Base-by-base conservation (phyloP, 2,113 vertebrate species). In the Brachyhypopomus occidentalis region DNA sequence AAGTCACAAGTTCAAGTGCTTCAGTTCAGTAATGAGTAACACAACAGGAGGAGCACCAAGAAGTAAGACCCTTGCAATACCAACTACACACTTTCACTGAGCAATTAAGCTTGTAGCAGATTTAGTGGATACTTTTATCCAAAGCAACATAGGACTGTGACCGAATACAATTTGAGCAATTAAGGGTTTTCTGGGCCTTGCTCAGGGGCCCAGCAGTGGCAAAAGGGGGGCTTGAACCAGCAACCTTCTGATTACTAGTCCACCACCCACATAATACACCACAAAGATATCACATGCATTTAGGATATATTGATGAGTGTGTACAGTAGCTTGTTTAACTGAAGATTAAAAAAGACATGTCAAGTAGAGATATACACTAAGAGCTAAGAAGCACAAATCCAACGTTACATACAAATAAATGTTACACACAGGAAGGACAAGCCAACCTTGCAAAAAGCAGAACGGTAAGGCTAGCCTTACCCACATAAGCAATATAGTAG, bases 81-180 rank as follows among this genome's bases (percentile, higher is more conserved):
- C 78, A 78, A 48, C 79, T 36, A 83, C 74, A 84, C 41, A 60
- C 83, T 77, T 77, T 80, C 64, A 72, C 70, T 63, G 74, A 85
- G 82, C 79, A 82, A 80, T 87, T 80, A 80, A 60, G 69, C 69
- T 63, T 20, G 67, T 81, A 30, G 30, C 30, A 30, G 30, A 30
- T 30, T 30, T 30, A 30, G 30, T 30, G 30, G 30, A 30, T 30
- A 30, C 30, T 3, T 30, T 30, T 30, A 30, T 30, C 30, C 30
- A 30, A 30, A 30, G 30, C 3, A 30, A 30, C 30, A 30, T 30
- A 30, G 30, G 30, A 30, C 30, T 30, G 1, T 30, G 30, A 30
- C 30, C 30, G 30, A 30, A 30, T 30, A 30, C 30, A 30, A 30
- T 30, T 30, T 30, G 30, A 30, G 30, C 30, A 30, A 30, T 30